Base-by-base conservation (phyloP, 2,113 vertebrate species). In the Zeus faber region DNA sequence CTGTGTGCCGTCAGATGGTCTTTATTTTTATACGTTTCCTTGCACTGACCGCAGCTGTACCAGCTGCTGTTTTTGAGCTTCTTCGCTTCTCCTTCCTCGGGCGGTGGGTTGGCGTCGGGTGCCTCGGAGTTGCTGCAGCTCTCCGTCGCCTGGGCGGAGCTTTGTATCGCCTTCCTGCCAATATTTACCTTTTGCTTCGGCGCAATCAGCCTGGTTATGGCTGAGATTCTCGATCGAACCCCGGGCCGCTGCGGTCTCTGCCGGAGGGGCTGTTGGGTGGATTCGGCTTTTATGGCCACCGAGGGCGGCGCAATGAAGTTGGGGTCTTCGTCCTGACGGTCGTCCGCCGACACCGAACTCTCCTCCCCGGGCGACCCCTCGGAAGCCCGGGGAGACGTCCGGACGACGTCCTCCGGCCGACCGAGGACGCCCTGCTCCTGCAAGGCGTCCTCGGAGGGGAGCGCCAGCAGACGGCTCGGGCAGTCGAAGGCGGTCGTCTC, bases 11-110 rank as follows among this genome's bases (percentile, higher is more conserved):
- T 79, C 2, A 91, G 81, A 13, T 80, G 72, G 0, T 81, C 82
- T 0, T 75, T 47, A 54, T 80, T 62, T 2, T n/a, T 62, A 9
- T 83, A 89, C 0, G 68, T 78, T 16, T 65, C 56, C 2, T 83
- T 74, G 7, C 89, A 91, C 63, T 62, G 70, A 2, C 67, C 79
- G 6, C 89, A 91, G 49, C 75, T 65, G 8, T 80, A 77, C n/a
- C n/a, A n/a, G n/a, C n/a, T n/a, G n/a, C n/a, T n/a, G n/a, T n/a
- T n/a, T n/a, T n/a, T n/a, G n/a, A n/a, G n/a, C n/a, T n/a, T n/a
- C n/a, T n/a, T n/a, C 76, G 51, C 55, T 4, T 1, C 23, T 53
- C 33, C 6, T 8, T 27, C 18, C 5, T 4, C 16, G 9, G 39
- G 10, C 5, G 17, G 51, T 3, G 6, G 18, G 7, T 29, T 18